Conservation (phyloP, 2,113 vertebrate genomes). For the Nannobrachium achirus region DNA sequence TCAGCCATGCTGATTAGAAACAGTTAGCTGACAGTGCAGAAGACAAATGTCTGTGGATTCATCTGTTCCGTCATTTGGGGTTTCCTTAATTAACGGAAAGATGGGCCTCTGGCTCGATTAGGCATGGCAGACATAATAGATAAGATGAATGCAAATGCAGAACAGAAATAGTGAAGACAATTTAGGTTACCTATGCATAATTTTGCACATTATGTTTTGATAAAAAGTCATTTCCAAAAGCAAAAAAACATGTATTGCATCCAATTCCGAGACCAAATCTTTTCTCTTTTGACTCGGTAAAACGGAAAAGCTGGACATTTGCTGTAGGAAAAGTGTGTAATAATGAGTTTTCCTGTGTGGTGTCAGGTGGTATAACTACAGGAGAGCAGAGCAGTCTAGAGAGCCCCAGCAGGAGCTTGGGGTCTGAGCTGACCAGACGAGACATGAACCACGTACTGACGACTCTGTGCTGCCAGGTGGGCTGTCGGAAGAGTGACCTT, state of each 20-base stretch:
- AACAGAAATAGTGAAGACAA: too few relatives aligned
- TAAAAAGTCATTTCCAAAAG: too few relatives aligned
- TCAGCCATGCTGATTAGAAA: constrained; percentile 36
- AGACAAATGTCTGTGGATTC: constrained; percentile 42
- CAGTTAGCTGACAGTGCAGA: constrained; percentile 45
- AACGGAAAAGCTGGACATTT: neutral
- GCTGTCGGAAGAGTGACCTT: constrained; percentile 82
- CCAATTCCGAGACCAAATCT: neutral
- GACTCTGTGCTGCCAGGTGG: constrained; percentile 76
- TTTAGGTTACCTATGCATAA: neutral
- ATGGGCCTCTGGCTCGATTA: constrained; percentile 5
- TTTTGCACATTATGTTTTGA: neutral
- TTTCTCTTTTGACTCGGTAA: too few relatives aligned
- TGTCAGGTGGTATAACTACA: constrained; percentile 49
- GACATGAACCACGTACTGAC: constrained; percentile 74
- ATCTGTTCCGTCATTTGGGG: constrained; percentile 30
- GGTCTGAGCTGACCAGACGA: constrained; percentile 54
- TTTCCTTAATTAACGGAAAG: constrained; percentile 44
- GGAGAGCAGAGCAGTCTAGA: constrained; percentile 64
- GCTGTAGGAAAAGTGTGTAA: neutral
- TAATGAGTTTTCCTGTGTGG: constrained; percentile 15
- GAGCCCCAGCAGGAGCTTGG: constrained; percentile 27
- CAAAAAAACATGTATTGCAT: neutral
- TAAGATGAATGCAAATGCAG: neutral
- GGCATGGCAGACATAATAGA: neutral